A percentile compares a stretch with the other conserved stretches of the same genome.
Conservation (phyloP, 2,113 vertebrate genomes). For the Nesogale talazaci region DNA sequence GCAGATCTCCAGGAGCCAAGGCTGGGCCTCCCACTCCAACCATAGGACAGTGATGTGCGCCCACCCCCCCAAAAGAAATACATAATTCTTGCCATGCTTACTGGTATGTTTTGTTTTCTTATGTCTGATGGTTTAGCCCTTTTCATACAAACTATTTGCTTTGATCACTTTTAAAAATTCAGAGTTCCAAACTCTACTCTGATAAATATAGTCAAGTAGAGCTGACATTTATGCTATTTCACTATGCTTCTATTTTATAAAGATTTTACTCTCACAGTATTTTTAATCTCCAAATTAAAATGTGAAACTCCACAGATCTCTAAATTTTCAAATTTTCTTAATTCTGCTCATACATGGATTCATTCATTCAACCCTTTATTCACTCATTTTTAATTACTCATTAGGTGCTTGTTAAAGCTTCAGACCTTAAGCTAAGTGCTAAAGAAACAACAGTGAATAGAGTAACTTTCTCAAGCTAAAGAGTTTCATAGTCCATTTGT, state of each 20-base stretch:
- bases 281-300: background rate
- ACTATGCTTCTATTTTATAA: background rate
- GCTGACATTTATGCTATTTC: background rate
- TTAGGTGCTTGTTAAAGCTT: background rate
- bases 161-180: background rate
- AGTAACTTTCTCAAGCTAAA: too few species aligned
- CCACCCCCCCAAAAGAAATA: too few species aligned
- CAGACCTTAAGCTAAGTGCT: background rate
- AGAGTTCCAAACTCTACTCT: background rate
- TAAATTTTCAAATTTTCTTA: background rate
- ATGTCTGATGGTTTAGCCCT: background rate
- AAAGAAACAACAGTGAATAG: background rate
- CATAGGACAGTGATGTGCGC: too few species aligned
- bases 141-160: background rate
- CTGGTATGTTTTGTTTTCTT: background rate
- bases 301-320: background rate
- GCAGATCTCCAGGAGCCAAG: too few species aligned
- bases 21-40: too few species aligned
- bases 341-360: conserved; percentile 10
- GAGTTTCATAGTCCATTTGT: background rate
- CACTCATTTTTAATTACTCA: background rate
- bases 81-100: too few species aligned
- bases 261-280: background rate
- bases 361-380: background rate
- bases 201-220: background rate